A percentile compares a stretch with the other conserved stretches of the same genome.
phyloP scores from a whole-genome alignment of 2,797 vertebrate species.

The Clarias laeviceps region DNA sequence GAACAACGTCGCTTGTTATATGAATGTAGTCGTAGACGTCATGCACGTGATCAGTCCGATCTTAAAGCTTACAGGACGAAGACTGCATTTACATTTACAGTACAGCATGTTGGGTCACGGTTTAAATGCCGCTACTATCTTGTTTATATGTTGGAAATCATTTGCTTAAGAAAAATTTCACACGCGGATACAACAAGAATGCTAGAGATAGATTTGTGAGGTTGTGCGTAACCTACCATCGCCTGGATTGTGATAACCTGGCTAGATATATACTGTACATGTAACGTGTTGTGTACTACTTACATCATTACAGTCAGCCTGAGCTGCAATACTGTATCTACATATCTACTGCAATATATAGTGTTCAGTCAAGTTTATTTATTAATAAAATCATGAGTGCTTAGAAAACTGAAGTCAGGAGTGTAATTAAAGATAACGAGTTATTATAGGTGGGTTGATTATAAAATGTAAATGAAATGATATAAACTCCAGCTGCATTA shows the following conservation, averaged over 20 bases:
- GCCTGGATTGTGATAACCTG: too few species aligned
- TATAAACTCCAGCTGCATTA: background rate
- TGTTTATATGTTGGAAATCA: background rate
- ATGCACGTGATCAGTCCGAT: background rate
- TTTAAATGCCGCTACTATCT: background rate
- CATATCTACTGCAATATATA: background rate
- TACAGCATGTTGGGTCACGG: background rate
- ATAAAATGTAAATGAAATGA: background rate
- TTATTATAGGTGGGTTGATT: background rate
- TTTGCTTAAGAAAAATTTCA: background rate
- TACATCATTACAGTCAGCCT: background rate
- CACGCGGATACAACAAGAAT: background rate
- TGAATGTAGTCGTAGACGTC: background rate
- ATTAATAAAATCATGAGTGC: background rate
- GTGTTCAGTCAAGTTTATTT: background rate
- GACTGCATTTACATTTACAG: too few species aligned
- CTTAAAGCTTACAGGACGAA: background rate
- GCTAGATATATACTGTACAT: too few species aligned
- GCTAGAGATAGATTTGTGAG: too few species aligned
- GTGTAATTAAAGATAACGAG: background rate
- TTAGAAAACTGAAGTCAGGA: background rate
- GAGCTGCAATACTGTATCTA: too few species aligned
- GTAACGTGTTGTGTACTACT: background rate
- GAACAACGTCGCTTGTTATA: too few species aligned
- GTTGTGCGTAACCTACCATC: too few species aligned